phyloP scores from a whole-genome alignment of 2,888 invertebrate species.

The Eudemis profundana region DNA sequence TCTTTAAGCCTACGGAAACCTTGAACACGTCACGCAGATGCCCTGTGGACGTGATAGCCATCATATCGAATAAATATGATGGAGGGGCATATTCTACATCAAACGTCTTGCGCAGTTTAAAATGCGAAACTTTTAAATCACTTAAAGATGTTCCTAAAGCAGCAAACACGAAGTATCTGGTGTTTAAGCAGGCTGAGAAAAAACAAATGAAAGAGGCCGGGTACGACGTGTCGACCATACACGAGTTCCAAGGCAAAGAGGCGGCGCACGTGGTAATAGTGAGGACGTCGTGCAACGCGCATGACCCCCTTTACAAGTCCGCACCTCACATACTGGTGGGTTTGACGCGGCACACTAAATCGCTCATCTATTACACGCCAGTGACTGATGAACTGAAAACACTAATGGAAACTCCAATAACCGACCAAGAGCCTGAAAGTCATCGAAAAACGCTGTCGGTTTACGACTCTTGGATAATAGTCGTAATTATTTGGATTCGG shows the following conservation, averaged over 20 bases:
- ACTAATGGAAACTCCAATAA: conserved; percentile 16
- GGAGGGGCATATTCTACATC: conserved; percentile 30
- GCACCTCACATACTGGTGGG: conserved; percentile 34
- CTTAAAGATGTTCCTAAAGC: conserved; percentile 18
- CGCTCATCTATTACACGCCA: conserved; percentile 36
- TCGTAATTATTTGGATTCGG: no score
- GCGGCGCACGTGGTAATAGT: conserved; percentile 25
- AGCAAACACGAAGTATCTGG: conserved; percentile 29
- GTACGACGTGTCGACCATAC: conserved; percentile 37
- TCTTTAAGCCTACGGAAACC: conserved; percentile 13
- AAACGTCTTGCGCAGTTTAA: conserved; percentile 22
- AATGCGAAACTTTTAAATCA: conserved; percentile 15
- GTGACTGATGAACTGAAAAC: conserved; percentile 17
- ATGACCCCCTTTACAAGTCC: conserved; percentile 15
- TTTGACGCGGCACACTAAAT: conserved; percentile 28
- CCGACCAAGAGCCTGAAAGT: conserved; percentile 13
- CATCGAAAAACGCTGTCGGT: neutral
- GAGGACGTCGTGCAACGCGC: conserved; percentile 21
- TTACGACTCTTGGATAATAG: no score
- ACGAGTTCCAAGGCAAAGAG: no score
- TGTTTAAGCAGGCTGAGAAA: conserved; percentile 41
- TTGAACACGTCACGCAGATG: conserved; percentile 28
- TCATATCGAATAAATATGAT: conserved; percentile 28
- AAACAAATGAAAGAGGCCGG: conserved; percentile 32
- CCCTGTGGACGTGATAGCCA: conserved; percentile 36